These are phyloP conservation scores for Microcaecilia unicolor DNA, from an alignment of 2,797 vertebrate species.

Conservation along the genomic window DNA sequence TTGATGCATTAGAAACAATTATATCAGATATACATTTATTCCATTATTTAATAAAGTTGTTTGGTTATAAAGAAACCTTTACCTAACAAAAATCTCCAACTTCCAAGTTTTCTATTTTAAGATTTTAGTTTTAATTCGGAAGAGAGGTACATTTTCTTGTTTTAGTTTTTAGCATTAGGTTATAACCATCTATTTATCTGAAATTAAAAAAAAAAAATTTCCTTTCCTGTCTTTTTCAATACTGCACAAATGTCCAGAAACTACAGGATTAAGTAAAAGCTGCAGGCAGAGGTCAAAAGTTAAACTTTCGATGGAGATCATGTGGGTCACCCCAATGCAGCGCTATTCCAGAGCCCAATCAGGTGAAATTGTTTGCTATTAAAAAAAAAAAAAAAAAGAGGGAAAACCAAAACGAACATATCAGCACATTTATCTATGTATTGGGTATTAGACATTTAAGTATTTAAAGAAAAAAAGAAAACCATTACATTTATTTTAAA, in stretches of 20 bases:
- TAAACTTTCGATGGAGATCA: conserved; percentile 48
- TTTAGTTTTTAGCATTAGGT: conserved; percentile 87
- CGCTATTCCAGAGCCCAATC: conserved; percentile 51
- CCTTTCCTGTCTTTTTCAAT: conserved; percentile 60
- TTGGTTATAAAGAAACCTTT: no score
- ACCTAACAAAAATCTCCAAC: no score
- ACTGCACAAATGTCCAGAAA: conserved; percentile 75
- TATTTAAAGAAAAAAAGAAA: conserved; percentile 58
- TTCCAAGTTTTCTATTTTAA: conserved; percentile 95
- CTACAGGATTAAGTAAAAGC: conserved; percentile 69
- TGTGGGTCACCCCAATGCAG: conserved; percentile 58
- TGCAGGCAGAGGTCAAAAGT: conserved; percentile 58
- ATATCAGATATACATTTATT: no score
- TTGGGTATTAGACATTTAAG: conserved; percentile 67
- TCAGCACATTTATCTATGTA: conserved; percentile 43
- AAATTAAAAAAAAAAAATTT: conserved; percentile 30
- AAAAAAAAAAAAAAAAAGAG: conserved; percentile 20
- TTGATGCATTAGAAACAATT: no score
- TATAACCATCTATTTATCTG: conserved; percentile 71
- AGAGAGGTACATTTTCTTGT: conserved; percentile 95
- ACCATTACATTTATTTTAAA: conserved; percentile 51
- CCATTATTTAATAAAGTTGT: no score
- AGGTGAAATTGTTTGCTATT: conserved; percentile 31
- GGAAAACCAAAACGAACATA: conserved; percentile 44
- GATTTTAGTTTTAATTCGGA: conserved; percentile 97